Conservation (phyloP, 2,888 invertebrate species). For the Trachelus tabidus region DNA sequence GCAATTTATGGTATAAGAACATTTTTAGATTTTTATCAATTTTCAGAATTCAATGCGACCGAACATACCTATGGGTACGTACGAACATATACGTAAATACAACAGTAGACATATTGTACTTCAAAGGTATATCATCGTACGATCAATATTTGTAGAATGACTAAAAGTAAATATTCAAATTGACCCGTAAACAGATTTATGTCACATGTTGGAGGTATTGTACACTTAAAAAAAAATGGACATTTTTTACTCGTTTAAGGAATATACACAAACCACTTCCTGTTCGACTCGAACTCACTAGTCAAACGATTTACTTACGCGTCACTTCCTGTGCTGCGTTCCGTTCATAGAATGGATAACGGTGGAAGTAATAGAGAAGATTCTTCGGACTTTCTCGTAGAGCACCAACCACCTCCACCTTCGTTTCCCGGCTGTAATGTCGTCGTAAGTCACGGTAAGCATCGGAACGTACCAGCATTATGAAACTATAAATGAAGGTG, state of each 20-base stretch:
- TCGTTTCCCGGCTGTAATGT: constrained; percentile 27
- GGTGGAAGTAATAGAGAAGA: background rate
- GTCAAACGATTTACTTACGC: background rate
- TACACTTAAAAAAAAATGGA: background rate
- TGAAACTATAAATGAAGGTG: constrained; percentile 37
- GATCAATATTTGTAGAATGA: background rate
- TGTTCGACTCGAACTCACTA: background rate
- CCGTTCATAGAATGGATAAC: background rate
- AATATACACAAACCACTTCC: background rate
- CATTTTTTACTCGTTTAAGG: background rate
- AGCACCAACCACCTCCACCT: constrained; percentile 34
- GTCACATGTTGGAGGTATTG: background rate
- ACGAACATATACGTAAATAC: background rate
- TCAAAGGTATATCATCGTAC: background rate
- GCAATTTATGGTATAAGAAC: background rate
- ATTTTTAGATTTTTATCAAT: background rate
- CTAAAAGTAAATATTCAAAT: background rate
- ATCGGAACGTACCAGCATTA: constrained; percentile 37
- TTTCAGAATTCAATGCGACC: background rate
- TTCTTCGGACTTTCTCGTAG: constrained; percentile 27
- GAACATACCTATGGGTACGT: background rate
- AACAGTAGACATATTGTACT: background rate
- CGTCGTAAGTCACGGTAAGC: constrained; percentile 39
- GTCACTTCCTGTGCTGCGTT: background rate
- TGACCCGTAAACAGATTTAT: background rate